Conservation (phyloP, 1,140 invertebrate genomes). For the Sminthurinus signatus region DNA sequence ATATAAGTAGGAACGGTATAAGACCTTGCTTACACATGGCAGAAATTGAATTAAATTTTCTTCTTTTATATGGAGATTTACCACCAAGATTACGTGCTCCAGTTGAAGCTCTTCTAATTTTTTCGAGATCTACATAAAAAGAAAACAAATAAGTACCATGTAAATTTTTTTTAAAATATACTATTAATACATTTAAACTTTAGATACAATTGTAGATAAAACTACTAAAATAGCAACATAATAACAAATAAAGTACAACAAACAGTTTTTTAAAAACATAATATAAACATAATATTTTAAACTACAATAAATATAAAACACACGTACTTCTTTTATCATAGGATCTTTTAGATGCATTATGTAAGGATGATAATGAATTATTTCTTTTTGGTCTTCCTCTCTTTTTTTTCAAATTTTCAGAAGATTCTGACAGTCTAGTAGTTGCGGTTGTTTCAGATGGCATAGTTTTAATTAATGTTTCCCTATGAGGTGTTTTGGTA, state of each 20-base stretch:
- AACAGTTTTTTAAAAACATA: neutral
- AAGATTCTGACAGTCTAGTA: too few relatives aligned
- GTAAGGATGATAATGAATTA: too few relatives aligned
- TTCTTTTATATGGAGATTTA: neutral
- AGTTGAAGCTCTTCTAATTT: conserved; percentile 2
- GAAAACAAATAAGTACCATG: neutral
- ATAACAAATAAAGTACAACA: neutral
- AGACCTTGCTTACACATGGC: conserved; percentile 1
- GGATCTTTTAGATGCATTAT: too few relatives aligned
- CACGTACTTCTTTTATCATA: too few relatives aligned
- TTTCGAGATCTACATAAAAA: neutral
- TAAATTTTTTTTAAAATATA: neutral
- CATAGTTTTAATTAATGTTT: too few relatives aligned
- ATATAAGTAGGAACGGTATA: too few relatives aligned
- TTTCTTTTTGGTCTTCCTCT: neutral
- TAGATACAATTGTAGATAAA: too few relatives aligned
- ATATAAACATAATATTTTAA: too few relatives aligned
- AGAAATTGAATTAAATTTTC: conserved; percentile 8
- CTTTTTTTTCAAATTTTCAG: neutral
- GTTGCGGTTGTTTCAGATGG: too few relatives aligned
- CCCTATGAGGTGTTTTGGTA: neutral
- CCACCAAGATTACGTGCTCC: neutral
- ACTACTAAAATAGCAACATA: too few relatives aligned
- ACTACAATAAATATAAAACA: too few relatives aligned
- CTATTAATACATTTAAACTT: too few relatives aligned